Conservation (phyloP, 2,888 invertebrate genomes). For the Spodoptera littoralis region DNA sequence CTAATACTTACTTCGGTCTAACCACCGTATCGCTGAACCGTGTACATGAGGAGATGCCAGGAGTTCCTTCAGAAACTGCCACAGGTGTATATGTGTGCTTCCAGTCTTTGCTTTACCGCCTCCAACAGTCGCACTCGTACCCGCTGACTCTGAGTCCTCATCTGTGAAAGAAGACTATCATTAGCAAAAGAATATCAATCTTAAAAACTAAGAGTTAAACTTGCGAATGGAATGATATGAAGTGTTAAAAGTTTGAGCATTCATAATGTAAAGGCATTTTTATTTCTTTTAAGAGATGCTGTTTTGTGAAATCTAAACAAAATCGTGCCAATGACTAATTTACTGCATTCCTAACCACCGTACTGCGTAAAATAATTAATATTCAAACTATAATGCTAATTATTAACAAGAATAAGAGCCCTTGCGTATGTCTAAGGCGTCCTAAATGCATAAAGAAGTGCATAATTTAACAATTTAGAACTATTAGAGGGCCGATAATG, state of each 20-base stretch:
- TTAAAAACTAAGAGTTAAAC: constrained; percentile 12
- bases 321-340: constrained; percentile 1
- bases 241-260: constrained; percentile 6
- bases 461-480: constrained; percentile 69
- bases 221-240: constrained; percentile 28
- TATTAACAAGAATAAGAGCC: constrained; percentile 33
- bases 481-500: constrained; percentile 64
- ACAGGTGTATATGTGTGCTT: constrained; percentile 98
- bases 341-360: constrained; percentile 9
- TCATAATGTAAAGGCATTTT: neutral
- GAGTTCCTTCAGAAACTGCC: constrained; percentile 99
- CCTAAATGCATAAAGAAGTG: constrained; percentile 65
- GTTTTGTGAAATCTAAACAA: no score
- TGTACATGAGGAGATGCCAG: constrained; percentile 96
- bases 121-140: constrained; percentile 68
- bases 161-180: constrained; percentile 74
- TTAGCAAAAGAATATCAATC: constrained; percentile 14
- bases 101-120: constrained; percentile 86
- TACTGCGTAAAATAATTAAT: constrained; percentile 23
- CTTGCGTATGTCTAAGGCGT: constrained; percentile 52
- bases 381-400: constrained; percentile 24
- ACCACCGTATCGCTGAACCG: constrained; percentile 98
- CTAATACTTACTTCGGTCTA: constrained; percentile 92
- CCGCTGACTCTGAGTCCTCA: constrained; percentile 88
- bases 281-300: no score